phyloP scores from a whole-genome alignment of 1,140 invertebrate genomes.

The Doryteuthis pealeii region DNA sequence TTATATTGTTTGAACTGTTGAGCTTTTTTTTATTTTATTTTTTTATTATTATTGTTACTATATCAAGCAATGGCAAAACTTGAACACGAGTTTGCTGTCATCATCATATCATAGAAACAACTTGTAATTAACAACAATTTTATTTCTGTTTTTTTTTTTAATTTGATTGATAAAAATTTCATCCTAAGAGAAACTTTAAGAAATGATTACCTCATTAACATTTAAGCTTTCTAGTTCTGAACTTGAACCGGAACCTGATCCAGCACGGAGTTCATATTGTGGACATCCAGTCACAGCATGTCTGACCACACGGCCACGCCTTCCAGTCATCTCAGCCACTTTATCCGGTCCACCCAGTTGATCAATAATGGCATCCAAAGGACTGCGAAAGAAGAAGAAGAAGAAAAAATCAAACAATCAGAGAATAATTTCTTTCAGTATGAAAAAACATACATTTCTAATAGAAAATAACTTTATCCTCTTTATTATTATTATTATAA shows the following conservation, averaged over 20 bases:
- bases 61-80: too few relatives aligned
- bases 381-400: conserved; percentile 32
- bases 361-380: conserved; percentile 54
- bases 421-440: background rate
- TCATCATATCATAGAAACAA: too few relatives aligned
- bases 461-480: too few relatives aligned
- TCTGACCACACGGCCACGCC: conserved; percentile 45
- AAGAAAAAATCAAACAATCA: background rate
- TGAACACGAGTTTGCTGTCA: too few relatives aligned
- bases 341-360: conserved; percentile 42
- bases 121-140: too few relatives aligned
- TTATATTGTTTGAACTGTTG: too few relatives aligned
- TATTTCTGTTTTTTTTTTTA: too few relatives aligned
- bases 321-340: conserved; percentile 53
- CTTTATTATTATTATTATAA: too few relatives aligned
- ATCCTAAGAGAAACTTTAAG: too few relatives aligned
- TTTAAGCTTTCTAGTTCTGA: conserved; percentile 49
- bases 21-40: too few relatives aligned
- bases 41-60: too few relatives aligned
- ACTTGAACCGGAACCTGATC: conserved; percentile 25
- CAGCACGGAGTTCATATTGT: conserved; percentile 41
- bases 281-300: conserved; percentile 27
- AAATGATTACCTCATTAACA: conserved; percentile 48
- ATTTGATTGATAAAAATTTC: too few relatives aligned
- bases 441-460: background rate